These are phyloP conservation scores for Ammospiza caudacuta DNA, from an alignment of 2,113 vertebrate genomes.

Conservation along the genomic window DNA sequence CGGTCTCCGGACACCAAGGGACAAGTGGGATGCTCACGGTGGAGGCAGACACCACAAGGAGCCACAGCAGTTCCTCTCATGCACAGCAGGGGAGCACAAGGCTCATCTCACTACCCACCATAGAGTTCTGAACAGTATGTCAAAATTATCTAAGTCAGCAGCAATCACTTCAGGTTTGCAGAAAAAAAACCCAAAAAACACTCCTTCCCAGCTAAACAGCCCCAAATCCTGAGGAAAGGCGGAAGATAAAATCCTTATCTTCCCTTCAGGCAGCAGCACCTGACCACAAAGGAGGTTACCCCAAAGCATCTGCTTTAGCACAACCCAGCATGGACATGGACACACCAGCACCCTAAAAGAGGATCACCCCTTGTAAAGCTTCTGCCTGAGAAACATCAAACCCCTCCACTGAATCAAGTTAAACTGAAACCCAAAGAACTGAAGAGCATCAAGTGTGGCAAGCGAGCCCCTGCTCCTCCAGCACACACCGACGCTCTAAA, in stretches of 20 bases:
- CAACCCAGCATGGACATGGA: fast-evolving
- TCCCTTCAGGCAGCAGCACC: background rate
- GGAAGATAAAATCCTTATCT: background rate
- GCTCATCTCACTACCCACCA: background rate
- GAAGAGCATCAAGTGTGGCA: background rate
- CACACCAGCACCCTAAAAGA: background rate
- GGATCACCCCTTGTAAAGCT: background rate
- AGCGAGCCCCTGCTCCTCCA: background rate
- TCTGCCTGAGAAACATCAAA: background rate
- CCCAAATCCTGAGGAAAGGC: background rate
- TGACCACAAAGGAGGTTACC: background rate
- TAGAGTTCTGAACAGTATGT: background rate
- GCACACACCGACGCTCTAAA: background rate
- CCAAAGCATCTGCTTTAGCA: background rate
- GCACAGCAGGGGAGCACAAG: fast-evolving
- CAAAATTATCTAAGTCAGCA: background rate
- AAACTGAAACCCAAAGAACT: background rate
- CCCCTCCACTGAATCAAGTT: background rate
- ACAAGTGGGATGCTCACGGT: fast-evolving
- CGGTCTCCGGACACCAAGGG: background rate
- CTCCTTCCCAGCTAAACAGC: background rate
- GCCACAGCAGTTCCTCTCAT: background rate
- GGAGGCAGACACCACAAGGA: background rate
- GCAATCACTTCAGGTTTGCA: background rate
- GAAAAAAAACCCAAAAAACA: background rate